Conservation (phyloP, 2,113 vertebrate species). For the Bos javanicus region DNA sequence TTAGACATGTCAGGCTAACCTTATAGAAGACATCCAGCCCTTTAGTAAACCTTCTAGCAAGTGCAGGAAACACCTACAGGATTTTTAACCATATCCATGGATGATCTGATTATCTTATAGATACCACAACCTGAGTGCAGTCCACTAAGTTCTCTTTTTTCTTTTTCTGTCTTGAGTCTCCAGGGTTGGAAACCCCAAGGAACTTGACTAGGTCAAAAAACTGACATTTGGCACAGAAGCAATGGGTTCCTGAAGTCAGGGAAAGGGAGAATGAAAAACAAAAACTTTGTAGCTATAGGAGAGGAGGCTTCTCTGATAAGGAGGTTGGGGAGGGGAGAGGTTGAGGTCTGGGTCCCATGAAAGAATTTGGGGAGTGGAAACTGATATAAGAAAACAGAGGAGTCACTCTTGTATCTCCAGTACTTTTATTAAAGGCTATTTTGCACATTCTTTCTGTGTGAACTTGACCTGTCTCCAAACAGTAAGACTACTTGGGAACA, state of each 20-base stretch:
- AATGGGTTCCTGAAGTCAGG: neutral
- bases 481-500: neutral
- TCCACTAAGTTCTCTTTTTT: neutral
- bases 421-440: neutral
- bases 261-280: neutral
- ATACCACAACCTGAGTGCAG: neutral
- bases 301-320: neutral
- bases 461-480: neutral
- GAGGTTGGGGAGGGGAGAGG: neutral
- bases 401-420: neutral
- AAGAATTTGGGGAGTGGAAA: slow-evolving; percentile 8
- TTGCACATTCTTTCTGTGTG: neutral
- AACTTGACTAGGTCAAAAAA: neutral
- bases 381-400: neutral
- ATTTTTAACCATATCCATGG: neutral
- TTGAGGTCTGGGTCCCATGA: neutral
- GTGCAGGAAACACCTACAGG: neutral
- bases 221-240: neutral
- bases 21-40: neutral
- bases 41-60: neutral
- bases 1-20: neutral
- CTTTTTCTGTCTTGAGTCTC: neutral
- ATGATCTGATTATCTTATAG: neutral
- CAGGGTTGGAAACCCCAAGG: neutral
- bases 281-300: neutral